These are phyloP conservation scores for Chymomyza procnemis DNA, from an alignment of 2,888 invertebrate genomes.

Conservation along the genomic window DNA sequence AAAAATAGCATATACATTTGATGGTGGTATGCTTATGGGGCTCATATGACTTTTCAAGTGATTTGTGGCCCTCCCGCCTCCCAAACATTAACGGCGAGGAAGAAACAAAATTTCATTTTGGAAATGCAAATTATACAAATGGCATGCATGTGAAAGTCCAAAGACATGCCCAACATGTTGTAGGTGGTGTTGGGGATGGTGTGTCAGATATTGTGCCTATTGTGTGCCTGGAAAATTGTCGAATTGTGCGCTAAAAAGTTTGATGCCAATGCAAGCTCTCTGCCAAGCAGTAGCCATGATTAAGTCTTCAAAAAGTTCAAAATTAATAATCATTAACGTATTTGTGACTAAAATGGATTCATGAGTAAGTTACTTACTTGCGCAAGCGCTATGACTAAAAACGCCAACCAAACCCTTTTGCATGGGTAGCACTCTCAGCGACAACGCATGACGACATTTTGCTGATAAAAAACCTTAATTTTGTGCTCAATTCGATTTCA, in stretches of 20 bases:
- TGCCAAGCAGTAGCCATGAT: background rate
- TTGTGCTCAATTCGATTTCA: conserved; percentile 33
- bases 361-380: background rate
- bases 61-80: background rate
- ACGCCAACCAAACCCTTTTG: background rate
- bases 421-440: background rate
- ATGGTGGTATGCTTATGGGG: background rate
- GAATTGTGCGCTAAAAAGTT: background rate
- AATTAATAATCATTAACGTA: background rate
- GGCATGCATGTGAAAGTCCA: conserved; percentile 1
- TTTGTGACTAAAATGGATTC: background rate
- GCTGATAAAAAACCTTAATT: background rate
- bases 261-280: background rate
- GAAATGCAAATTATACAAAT: background rate
- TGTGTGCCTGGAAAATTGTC: background rate
- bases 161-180: background rate
- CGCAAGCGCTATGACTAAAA: background rate
- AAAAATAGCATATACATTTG: conserved; percentile 22
- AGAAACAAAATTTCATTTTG: background rate
- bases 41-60: conserved; percentile 41
- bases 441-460: background rate
- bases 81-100: background rate
- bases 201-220: no score
- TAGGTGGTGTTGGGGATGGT: background rate
- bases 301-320: background rate